Percentiles rank a stretch among this genome's conserved stretches.
Conservation (phyloP, 2,888 invertebrate species). For the Parnassius apollo region DNA sequence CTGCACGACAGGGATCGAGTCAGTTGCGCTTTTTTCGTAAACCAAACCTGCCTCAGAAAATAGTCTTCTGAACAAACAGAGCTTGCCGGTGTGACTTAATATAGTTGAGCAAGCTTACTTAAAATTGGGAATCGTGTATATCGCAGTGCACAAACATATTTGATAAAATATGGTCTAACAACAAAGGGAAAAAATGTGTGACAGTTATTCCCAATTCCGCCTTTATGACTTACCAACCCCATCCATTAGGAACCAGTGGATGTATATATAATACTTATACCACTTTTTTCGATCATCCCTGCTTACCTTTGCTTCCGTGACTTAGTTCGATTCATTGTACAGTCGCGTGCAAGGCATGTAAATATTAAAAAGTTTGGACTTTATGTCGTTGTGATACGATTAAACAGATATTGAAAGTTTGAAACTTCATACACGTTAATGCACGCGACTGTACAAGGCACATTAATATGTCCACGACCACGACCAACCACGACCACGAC, state of each 20-base stretch:
- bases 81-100: too few relatives aligned
- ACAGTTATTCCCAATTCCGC: slow-evolving; percentile 28
- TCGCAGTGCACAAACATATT: too few relatives aligned
- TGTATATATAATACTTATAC: slow-evolving; percentile 34
- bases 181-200: too few relatives aligned
- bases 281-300: slow-evolving; percentile 57
- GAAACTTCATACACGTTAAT: slow-evolving; percentile 1
- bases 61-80: too few relatives aligned
- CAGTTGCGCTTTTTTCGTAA: too few relatives aligned
- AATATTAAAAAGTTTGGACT: slow-evolving; percentile 13
- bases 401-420: not conserved
- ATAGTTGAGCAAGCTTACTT: too few relatives aligned
- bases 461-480: slow-evolving; percentile 22
- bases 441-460: slow-evolving; percentile 14
- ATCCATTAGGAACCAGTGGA: slow-evolving; percentile 57
- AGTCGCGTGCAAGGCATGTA: slow-evolving; percentile 48
- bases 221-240: slow-evolving; percentile 33
- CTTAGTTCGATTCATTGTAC: slow-evolving; percentile 57
- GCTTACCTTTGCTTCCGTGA: slow-evolving; percentile 63
- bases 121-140: too few relatives aligned
- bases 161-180: too few relatives aligned
- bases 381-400: too few relatives aligned
- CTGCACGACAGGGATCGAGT: too few relatives aligned
- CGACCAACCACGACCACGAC: slow-evolving; percentile 21
- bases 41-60: too few relatives aligned